These are phyloP conservation scores for Aplysina aerophoba DNA, from an alignment of 37 sponge, comb jelly and placozoan species.

Conservation along the genomic window DNA sequence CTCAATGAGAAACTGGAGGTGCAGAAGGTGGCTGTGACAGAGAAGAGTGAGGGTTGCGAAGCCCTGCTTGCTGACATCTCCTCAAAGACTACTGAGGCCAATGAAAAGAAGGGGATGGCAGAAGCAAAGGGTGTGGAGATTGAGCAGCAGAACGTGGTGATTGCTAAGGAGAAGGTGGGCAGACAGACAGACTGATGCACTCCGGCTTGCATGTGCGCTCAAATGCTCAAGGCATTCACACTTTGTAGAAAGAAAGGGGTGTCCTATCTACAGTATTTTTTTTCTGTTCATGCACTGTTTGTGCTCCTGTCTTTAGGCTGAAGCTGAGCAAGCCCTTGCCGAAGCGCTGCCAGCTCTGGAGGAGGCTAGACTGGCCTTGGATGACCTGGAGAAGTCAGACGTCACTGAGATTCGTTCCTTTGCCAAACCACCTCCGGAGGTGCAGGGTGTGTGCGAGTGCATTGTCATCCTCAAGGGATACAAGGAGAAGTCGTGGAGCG, in stretches of 20 bases:
- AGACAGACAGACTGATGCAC: no score
- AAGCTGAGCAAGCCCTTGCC: conserved; percentile 91
- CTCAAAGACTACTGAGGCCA: conserved; percentile 76
- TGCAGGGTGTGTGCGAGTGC: conserved; percentile 98
- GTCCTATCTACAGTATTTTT: no score
- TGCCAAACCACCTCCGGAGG: conserved; percentile 94
- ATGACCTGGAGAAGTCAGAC: conserved; percentile 89
- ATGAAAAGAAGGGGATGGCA: conserved; percentile 92
- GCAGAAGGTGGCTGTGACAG: conserved; percentile 93
- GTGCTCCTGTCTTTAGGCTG: conserved; percentile 51
- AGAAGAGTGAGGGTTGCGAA: conserved; percentile 93
- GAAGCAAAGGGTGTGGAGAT: conserved; percentile 94
- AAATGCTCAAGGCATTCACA: no score
- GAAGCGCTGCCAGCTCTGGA: conserved; percentile 98
- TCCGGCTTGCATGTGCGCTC: no score
- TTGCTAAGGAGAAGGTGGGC: conserved; percentile 74
- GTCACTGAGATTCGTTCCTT: conserved; percentile 99
- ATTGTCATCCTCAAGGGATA: conserved; percentile 84
- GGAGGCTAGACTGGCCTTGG: conserved; percentile 93
- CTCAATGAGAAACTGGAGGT: conserved; percentile 95
- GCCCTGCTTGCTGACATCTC: conserved; percentile 87
- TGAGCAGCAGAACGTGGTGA: conserved; percentile 96
- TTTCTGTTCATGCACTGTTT: neutral
- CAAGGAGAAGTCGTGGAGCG: conserved; percentile 94
- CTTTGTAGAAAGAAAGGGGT: no score